Conservation (phyloP, 2,797 vertebrate species). For the Squalus acanthias region DNA sequence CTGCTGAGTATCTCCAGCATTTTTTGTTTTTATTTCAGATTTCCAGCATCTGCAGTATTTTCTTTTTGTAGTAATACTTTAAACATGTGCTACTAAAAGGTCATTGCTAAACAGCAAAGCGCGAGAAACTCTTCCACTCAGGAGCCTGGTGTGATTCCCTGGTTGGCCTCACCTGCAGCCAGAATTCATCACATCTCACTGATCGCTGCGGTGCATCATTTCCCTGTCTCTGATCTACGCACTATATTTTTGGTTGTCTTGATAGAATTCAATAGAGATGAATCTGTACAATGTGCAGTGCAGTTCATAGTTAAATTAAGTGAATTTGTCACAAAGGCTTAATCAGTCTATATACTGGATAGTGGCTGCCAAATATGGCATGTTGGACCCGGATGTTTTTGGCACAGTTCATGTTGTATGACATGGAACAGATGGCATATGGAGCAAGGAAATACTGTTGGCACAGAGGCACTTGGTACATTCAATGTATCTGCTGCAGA, state of each 20-base stretch:
- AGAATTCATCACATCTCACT: background rate
- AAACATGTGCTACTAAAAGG: background rate
- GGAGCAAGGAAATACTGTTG: background rate
- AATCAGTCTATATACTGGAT: background rate
- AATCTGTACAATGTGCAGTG: background rate
- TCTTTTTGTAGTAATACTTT: background rate
- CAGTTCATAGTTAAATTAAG: background rate
- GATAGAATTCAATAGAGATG: background rate
- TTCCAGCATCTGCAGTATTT: no score
- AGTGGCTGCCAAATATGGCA: background rate
- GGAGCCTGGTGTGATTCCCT: background rate
- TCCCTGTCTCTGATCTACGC: background rate
- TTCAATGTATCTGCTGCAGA: background rate
- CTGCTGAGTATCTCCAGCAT: no score
- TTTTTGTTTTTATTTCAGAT: no score
- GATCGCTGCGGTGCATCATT: background rate
- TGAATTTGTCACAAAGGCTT: background rate
- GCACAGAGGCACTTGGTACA: background rate
- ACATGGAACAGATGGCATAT: background rate
- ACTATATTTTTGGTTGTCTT: background rate
- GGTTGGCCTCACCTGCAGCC: background rate
- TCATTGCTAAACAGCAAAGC: background rate
- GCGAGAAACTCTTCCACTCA: background rate
- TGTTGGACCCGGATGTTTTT: background rate
- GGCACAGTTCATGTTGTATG: background rate